Evolutionary conservation across 2,113 vertebrate species (phyloP).

Genomic region (Rhabdomys dilectus): DNA sequence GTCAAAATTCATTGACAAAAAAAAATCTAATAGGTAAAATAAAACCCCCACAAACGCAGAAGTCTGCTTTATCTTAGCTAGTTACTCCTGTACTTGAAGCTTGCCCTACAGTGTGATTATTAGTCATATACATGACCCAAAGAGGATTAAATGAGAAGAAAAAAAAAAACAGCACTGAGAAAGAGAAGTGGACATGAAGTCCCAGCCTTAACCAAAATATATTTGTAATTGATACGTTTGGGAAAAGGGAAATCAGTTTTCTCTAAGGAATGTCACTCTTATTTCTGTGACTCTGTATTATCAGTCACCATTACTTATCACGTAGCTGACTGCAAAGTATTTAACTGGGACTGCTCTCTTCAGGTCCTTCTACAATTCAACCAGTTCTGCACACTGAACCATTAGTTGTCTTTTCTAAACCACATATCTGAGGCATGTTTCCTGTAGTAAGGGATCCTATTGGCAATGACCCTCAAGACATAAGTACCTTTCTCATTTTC

Average conservation of each 20-base stretch:
- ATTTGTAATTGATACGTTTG: background rate
- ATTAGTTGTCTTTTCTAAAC: background rate
- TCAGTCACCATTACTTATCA: background rate
- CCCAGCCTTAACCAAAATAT: background rate
- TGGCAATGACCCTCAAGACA: background rate
- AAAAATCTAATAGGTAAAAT: too few species aligned
- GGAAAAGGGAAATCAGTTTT: background rate
- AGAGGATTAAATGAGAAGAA: too few species aligned
- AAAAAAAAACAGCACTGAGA: background rate
- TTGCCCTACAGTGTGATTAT: too few species aligned
- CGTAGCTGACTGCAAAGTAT: background rate
- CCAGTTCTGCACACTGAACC: background rate
- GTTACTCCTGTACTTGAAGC: too few species aligned
- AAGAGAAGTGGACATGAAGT: background rate
- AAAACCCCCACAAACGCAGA: too few species aligned
- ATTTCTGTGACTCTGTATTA: background rate
- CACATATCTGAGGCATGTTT: background rate
- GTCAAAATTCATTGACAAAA: too few species aligned
- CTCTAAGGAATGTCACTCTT: background rate
- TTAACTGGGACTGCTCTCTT: background rate
- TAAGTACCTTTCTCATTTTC: background rate
- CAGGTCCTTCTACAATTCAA: background rate
- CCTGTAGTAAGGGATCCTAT: background rate
- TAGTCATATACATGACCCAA: too few species aligned
- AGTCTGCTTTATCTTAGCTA: too few species aligned